Conservation (phyloP, 2,888 invertebrate species). For the Synergus gifuensis region DNA sequence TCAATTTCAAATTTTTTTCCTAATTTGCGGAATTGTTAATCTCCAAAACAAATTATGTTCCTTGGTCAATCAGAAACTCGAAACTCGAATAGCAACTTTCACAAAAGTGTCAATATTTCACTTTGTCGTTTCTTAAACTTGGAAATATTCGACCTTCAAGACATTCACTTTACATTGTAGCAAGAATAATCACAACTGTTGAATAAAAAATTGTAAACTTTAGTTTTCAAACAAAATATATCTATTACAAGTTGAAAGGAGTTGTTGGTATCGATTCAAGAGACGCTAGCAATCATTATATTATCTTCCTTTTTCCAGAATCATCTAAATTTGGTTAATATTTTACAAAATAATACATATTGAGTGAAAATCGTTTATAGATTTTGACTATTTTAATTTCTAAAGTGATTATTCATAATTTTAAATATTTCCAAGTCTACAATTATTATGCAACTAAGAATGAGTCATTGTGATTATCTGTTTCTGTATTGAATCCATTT, state of each 20-base stretch:
- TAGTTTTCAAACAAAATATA: neutral
- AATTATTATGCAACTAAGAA: neutral
- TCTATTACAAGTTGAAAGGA: neutral
- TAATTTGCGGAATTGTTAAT: neutral
- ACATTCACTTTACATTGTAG: slow-evolving; percentile 27
- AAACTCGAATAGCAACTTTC: slow-evolving; percentile 36
- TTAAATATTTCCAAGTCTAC: neutral
- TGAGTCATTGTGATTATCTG: neutral
- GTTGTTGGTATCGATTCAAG: neutral
- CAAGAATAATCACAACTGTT: slow-evolving; percentile 10
- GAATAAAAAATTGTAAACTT: slow-evolving; percentile 1
- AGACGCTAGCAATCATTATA: neutral
- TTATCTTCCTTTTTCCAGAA: slow-evolving; percentile 7
- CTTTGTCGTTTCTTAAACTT: slow-evolving; percentile 5
- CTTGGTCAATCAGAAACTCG: slow-evolving; percentile 16
- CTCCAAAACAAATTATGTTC: neutral
- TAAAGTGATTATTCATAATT: neutral
- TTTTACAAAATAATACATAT: too few relatives aligned
- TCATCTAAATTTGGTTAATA: slow-evolving; percentile 10
- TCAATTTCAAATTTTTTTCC: too few relatives aligned
- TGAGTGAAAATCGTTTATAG: too few relatives aligned
- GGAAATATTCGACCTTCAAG: slow-evolving; percentile 34
- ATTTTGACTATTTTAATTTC: neutral
- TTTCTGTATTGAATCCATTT: neutral
- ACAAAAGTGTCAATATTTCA: slow-evolving; percentile 34